These are phyloP conservation scores for Potorous gilbertii DNA, from an alignment of 2,797 vertebrate genomes.

Conservation along the genomic window DNA sequence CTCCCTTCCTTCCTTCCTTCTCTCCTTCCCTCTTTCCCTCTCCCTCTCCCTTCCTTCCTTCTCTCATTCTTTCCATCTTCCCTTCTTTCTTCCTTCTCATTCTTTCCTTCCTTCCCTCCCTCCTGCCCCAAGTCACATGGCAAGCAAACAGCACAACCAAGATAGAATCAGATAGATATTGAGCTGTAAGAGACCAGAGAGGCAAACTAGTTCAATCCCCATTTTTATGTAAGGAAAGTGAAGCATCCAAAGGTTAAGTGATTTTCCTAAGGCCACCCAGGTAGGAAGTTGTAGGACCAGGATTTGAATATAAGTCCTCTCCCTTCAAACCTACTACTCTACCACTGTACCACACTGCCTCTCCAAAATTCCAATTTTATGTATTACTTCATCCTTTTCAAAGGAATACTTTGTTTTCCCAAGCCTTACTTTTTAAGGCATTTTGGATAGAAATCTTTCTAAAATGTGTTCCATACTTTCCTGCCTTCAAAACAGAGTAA, in stretches of 20 bases:
- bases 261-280: not conserved
- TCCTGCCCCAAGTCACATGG: not conserved
- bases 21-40: no score
- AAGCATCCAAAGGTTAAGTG: not conserved
- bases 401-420: not conserved
- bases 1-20: no score
- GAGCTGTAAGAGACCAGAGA: not conserved
- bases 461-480: not conserved
- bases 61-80: no score
- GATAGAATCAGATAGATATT: not conserved
- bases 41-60: no score
- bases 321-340: not conserved
- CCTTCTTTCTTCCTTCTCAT: accelerated
- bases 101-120: not conserved
- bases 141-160: not conserved
- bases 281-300: not conserved
- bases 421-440: not conserved
- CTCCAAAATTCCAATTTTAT: not conserved
- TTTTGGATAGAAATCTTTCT: not conserved
- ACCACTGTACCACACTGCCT: not conserved
- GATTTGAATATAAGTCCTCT: not conserved
- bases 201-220: not conserved
- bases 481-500: constrained; percentile 7
- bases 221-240: not conserved
- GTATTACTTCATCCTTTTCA: not conserved